phyloP scores from a whole-genome alignment of 2,113 vertebrate species.

The Aix galericulata region DNA sequence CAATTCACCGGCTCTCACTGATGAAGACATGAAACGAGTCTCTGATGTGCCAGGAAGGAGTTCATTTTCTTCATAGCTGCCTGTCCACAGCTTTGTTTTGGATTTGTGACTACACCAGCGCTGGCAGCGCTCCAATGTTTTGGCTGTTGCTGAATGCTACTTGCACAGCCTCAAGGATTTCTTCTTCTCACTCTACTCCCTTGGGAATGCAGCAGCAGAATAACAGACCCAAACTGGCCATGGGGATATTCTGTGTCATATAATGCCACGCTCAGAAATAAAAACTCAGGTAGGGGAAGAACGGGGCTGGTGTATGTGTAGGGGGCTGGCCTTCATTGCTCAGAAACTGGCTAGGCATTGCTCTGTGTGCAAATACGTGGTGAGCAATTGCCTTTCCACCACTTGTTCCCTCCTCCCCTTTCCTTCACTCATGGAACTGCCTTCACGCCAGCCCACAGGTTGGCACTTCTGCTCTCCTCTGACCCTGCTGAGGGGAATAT shows the following conservation, averaged over 20 bases:
- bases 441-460: background rate
- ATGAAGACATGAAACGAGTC: background rate
- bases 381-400: background rate
- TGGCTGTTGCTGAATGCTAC: background rate
- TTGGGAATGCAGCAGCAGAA: background rate
- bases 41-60: background rate
- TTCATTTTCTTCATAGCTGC: background rate
- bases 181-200: background rate
- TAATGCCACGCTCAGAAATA: background rate
- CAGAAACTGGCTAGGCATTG: background rate
- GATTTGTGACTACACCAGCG: background rate
- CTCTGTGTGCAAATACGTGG: background rate
- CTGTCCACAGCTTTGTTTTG: background rate
- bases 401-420: background rate
- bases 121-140: background rate
- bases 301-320: background rate
- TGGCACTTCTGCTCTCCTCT: background rate
- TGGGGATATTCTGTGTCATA: fast-evolving
- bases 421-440: background rate
- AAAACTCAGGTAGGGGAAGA: background rate
- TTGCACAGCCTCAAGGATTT: background rate
- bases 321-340: background rate
- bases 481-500: background rate
- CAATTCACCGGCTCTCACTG: background rate
- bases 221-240: background rate